Base-by-base conservation (phyloP, 1,140 invertebrate species). In the Aethina tumida region DNA sequence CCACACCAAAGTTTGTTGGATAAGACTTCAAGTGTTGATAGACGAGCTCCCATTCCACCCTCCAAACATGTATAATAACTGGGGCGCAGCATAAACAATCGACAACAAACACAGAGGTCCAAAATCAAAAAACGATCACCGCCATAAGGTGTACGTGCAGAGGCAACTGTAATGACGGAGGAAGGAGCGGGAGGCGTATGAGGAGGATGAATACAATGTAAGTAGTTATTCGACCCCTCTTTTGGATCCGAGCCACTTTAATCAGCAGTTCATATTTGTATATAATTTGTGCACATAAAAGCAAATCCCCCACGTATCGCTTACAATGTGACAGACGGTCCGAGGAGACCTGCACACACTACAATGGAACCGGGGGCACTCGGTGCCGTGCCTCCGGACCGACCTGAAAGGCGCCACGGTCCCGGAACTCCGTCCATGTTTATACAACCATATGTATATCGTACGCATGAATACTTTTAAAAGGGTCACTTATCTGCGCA, bases 211-310 rank as follows among this genome's bases (percentile, higher is more conserved):
- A n/a, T n/a, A n/a, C n/a, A n/a, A n/a, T n/a, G n/a, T n/a, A 24
- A 7, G 22, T 24, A 7, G 22, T 24, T 24, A 7, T 21, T 34
- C 32, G 13, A 28, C 3, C 12, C 24, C 41, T 24, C 30, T 39
- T 39, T 39, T 19, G 39, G 32, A 27, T n/a, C 29, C 20, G 27
- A 30, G 15, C 21, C 38, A 38, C 49, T 44, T 41, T 58, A 59
- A 60, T 58, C 56, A 57, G 49, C 45, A 59, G 58, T 60, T 47
- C 52, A 59, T 60, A 60, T 60, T 60, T 60, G 58, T 60, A 60
- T 60, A 60, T 60, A 60, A 60, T 60, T 60, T 60, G 58, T 59
- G 40, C 48, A 49, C 54, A 55, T 55, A 58, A 60, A 60, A 58
- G 55, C 40, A 35, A 49, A 43, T 56, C 52, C 48, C 53, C 24